phyloP scores from a whole-genome alignment of 2,113 vertebrate genomes.

The Dipodomys ordii region DNA sequence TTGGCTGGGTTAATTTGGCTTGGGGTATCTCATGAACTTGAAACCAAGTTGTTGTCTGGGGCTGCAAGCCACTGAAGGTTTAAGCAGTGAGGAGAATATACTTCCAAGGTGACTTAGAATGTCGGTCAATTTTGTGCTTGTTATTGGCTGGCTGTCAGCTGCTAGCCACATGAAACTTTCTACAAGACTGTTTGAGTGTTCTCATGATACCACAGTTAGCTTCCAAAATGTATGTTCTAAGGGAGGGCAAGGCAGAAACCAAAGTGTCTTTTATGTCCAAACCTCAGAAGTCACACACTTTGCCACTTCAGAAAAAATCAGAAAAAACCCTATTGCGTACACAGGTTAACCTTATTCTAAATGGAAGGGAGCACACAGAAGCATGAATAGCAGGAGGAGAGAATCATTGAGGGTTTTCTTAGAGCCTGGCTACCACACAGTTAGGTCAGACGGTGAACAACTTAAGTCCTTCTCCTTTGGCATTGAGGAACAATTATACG shows the following conservation, averaged over 20 bases:
- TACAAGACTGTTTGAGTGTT: too few relatives aligned
- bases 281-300: not conserved
- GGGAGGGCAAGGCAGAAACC: not conserved
- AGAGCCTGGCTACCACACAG: not conserved
- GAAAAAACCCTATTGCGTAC: not conserved
- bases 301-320: not conserved
- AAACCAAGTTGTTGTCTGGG: not conserved
- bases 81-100: not conserved
- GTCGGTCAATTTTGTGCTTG: not conserved
- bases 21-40: not conserved
- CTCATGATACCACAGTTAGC: not conserved
- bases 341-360: not conserved
- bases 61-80: not conserved
- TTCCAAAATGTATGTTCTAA: not conserved
- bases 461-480: too few relatives aligned
- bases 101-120: not conserved
- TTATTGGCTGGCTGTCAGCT: too few relatives aligned
- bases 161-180: not conserved
- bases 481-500: too few relatives aligned
- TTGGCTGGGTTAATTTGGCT: not conserved
- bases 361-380: not conserved
- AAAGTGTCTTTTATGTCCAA: not conserved
- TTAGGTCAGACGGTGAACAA: too few relatives aligned
- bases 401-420: not conserved
- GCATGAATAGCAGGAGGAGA: not conserved